phyloP scores from a whole-genome alignment of 2,888 invertebrate species.

The Octonoba sinensis region DNA sequence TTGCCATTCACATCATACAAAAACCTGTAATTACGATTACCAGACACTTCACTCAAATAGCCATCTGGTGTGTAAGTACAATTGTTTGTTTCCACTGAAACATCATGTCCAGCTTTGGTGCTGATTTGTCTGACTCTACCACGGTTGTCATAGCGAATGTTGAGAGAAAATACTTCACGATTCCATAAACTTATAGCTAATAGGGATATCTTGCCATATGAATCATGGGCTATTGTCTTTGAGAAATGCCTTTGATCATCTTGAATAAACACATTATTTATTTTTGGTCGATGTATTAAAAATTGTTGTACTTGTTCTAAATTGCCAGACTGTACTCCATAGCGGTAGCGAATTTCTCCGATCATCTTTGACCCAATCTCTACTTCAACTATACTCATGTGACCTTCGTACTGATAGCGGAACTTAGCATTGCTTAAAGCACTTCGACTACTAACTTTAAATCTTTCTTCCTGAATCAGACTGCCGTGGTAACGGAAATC shows the following conservation, averaged over 20 bases:
- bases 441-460: conserved; percentile 82
- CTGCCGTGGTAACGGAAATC: conserved; percentile 68
- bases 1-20: conserved; percentile 93
- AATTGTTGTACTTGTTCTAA: conserved; percentile 87
- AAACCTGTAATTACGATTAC: conserved; percentile 93
- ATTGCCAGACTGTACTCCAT: conserved; percentile 84
- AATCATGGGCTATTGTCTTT: conserved; percentile 72
- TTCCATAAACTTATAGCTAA: conserved; percentile 66
- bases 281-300: conserved; percentile 78
- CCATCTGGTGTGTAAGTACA: conserved; percentile 96
- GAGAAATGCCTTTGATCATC: conserved; percentile 87
- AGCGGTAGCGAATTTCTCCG: conserved; percentile 75
- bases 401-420: conserved; percentile 87
- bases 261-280: conserved; percentile 87
- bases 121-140: conserved; percentile 75
- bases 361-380: conserved; percentile 65
- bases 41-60: conserved; percentile 90
- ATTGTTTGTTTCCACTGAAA: conserved; percentile 86
- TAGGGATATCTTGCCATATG: conserved; percentile 65
- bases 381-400: conserved; percentile 62
- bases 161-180: conserved; percentile 66
- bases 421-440: conserved; percentile 92
- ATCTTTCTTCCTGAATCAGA: conserved; percentile 77
- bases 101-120: conserved; percentile 90
- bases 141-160: conserved; percentile 70